phyloP scores from a whole-genome alignment of 2,888 invertebrate genomes.

The Sympetrum striolatum region DNA sequence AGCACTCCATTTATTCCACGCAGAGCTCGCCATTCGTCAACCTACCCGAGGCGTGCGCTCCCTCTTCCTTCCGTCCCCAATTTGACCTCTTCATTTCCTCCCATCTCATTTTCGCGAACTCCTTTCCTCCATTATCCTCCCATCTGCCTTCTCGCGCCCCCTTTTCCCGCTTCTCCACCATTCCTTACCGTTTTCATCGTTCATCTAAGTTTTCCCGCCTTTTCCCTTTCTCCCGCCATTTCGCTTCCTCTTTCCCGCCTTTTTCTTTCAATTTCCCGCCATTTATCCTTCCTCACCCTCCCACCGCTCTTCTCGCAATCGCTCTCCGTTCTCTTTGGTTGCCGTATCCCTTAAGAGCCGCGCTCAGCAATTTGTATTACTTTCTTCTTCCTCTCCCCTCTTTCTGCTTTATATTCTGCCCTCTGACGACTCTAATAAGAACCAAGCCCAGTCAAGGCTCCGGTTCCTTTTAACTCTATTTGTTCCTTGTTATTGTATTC shows the following conservation, averaged over 20 bases:
- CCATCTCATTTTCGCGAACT: not conserved
- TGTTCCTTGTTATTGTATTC: not conserved
- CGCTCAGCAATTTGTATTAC: not conserved
- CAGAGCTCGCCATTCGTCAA: not conserved
- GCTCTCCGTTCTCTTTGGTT: too few species aligned
- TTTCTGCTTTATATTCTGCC: not conserved
- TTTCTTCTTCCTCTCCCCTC: not conserved
- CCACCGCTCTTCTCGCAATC: not conserved
- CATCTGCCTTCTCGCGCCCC: not conserved
- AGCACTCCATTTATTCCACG: not conserved
- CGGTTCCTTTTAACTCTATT: not conserved
- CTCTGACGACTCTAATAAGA: not conserved
- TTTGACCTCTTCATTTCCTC: not conserved
- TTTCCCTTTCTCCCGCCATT: not conserved
- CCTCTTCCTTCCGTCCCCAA: constrained; percentile 10
- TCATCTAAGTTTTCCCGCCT: not conserved
- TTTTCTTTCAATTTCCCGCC: not conserved
- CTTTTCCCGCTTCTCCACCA: not conserved
- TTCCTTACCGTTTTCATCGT: not conserved
- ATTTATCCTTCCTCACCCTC: not conserved
- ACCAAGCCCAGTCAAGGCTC: not conserved
- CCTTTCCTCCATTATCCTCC: not conserved
- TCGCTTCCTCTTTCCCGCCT: not conserved
- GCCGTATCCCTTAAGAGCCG: not conserved
- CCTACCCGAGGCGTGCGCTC: not conserved